A percentile compares a stretch with the other conserved stretches of the same genome.
These are phyloP conservation scores for Drosophila anceps DNA, from an alignment of 2,888 invertebrate species.

Conservation along the genomic window DNA sequence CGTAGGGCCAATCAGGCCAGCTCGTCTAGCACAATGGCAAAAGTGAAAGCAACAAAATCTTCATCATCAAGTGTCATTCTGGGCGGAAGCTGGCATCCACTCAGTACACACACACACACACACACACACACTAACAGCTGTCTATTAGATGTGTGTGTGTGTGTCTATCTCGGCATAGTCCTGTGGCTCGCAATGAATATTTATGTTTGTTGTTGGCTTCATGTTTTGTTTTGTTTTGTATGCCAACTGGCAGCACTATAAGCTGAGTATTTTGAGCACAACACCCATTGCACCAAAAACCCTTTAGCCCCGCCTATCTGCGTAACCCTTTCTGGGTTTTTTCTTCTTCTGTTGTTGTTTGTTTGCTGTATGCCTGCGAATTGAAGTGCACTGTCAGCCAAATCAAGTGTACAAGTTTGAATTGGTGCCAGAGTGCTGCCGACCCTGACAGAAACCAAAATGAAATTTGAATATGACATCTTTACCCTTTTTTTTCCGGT, in stretches of 20 bases:
- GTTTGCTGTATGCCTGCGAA: slow-evolving; percentile 41
- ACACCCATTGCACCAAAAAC: slow-evolving; percentile 4
- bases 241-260: slow-evolving; percentile 52
- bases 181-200: slow-evolving; percentile 67
- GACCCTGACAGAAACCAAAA: slow-evolving; percentile 19
- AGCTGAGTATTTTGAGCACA: slow-evolving; percentile 31
- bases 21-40: slow-evolving; percentile 59
- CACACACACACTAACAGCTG: slow-evolving; percentile 39
- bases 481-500: slow-evolving; percentile 11
- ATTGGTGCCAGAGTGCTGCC: slow-evolving; percentile 30
- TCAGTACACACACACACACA: slow-evolving; percentile 30
- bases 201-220: slow-evolving; percentile 67
- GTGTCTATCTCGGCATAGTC: slow-evolving; percentile 31
- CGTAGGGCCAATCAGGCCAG: slow-evolving; percentile 53
- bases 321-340: not conserved
- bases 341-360: not conserved
- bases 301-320: not conserved
- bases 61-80: slow-evolving; percentile 80
- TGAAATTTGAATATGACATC: slow-evolving; percentile 25
- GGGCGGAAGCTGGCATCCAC: slow-evolving; percentile 74
- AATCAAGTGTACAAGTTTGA: slow-evolving; percentile 74
- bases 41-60: slow-evolving; percentile 83
- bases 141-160: slow-evolving; percentile 33
- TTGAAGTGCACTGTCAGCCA: slow-evolving; percentile 63
- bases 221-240: slow-evolving; percentile 61